phyloP scores from a whole-genome alignment of 2,113 vertebrate genomes.

The Pteropus alecto region DNA sequence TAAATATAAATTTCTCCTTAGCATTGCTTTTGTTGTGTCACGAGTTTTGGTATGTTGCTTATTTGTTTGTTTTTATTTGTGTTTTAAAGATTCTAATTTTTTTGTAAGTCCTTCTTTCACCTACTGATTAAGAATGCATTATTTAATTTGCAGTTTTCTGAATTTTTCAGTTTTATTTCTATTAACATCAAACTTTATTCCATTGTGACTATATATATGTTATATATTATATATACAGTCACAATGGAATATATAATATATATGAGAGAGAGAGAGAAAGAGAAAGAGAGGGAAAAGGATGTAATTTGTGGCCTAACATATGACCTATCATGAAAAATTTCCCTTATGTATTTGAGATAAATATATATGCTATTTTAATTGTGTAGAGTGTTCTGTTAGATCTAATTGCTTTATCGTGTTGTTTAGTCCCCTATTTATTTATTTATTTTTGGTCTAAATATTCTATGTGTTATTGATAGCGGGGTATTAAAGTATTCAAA shows the following conservation, averaged over 20 bases:
- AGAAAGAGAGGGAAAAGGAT: no score
- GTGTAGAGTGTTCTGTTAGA: background rate
- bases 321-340: background rate
- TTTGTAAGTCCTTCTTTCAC: background rate
- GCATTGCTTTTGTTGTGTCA: background rate
- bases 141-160: background rate
- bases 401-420: background rate
- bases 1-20: background rate
- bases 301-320: background rate
- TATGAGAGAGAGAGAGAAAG: no score
- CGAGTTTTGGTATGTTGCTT: background rate
- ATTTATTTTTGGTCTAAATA: background rate
- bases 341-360: background rate
- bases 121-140: background rate
- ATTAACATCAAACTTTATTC: background rate
- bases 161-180: background rate
- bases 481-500: background rate
- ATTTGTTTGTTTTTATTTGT: background rate
- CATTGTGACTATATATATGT: background rate
- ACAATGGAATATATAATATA: no score
- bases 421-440: background rate
- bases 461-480: background rate
- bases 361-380: background rate
- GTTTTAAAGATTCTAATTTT: background rate
- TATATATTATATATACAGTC: background rate